Conservation (phyloP, 2,888 invertebrate species). For the Dichetophora obliterata region DNA sequence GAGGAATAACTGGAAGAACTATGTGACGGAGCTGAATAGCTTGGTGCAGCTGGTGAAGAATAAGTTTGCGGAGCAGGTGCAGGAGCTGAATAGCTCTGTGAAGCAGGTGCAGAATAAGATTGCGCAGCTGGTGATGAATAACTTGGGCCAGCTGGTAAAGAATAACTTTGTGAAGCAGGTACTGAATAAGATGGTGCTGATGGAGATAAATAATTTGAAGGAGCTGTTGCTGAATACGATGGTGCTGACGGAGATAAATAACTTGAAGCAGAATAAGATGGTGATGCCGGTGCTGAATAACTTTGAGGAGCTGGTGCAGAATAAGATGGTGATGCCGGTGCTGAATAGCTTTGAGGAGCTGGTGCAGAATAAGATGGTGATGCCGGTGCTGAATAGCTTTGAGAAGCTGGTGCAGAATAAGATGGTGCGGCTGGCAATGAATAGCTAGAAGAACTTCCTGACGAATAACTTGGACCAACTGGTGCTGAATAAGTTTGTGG, state of each 20-base stretch:
- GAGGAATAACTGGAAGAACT: slow-evolving; percentile 8
- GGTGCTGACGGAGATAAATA: slow-evolving; percentile 37
- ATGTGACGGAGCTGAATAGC: slow-evolving; percentile 41
- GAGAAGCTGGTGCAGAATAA: slow-evolving; percentile 29
- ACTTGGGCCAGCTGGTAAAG: not conserved
- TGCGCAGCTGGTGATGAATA: slow-evolving; percentile 21
- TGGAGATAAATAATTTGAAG: slow-evolving; percentile 32
- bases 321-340: slow-evolving; percentile 29
- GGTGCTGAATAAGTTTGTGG: slow-evolving; percentile 23
- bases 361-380: slow-evolving; percentile 23
- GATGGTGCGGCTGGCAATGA: slow-evolving; percentile 35
- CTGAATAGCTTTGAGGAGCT: not conserved
- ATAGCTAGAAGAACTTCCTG: slow-evolving; percentile 31
- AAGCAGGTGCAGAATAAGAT: not conserved
- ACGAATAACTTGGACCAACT: slow-evolving; percentile 34
- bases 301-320: slow-evolving; percentile 35
- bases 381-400: slow-evolving; percentile 38
- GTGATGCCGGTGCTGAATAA: slow-evolving; percentile 39
- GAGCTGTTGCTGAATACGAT: slow-evolving; percentile 30
- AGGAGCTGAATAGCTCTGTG: slow-evolving; percentile 32
- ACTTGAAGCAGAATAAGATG: slow-evolving; percentile 31
- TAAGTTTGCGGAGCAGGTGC: slow-evolving; percentile 34
- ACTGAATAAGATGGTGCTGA: slow-evolving; percentile 1
- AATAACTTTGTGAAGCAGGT: slow-evolving; percentile 22
- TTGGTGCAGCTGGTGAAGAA: slow-evolving; percentile 33